A percentile compares a stretch with the other conserved stretches of the same genome.
Conservation (phyloP, 2,888 invertebrate species). For the Nesidiocoris tenuis region DNA sequence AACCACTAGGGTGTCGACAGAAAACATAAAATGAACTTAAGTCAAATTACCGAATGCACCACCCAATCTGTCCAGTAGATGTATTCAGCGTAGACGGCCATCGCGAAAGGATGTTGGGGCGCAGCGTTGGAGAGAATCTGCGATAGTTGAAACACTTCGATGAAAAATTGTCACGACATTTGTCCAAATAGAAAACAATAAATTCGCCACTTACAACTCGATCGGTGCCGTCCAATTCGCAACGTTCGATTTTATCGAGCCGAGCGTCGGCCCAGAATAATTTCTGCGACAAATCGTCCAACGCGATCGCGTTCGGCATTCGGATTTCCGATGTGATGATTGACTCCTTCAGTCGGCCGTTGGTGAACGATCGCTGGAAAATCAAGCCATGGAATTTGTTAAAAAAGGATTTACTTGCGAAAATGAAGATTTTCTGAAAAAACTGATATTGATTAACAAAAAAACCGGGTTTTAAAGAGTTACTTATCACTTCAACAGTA, state of each 20-base stretch:
- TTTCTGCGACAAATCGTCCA: slow-evolving; percentile 73
- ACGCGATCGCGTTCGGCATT: slow-evolving; percentile 81
- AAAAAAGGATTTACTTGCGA: too few relatives aligned
- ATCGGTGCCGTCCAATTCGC: slow-evolving; percentile 75
- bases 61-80: slow-evolving; percentile 93
- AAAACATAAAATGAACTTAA: slow-evolving; percentile 55
- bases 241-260: slow-evolving; percentile 79
- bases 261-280: slow-evolving; percentile 85
- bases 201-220: slow-evolving; percentile 57
- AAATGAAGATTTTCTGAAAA: too few relatives aligned
- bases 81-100: slow-evolving; percentile 77
- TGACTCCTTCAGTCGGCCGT: slow-evolving; percentile 56
- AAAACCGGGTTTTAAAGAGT: too few relatives aligned
- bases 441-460: too few relatives aligned
- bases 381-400: not conserved
- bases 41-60: slow-evolving; percentile 66
- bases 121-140: slow-evolving; percentile 67
- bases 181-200: slow-evolving; percentile 1
- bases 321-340: slow-evolving; percentile 76
- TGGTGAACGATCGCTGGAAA: not conserved
- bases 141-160: too few relatives aligned
- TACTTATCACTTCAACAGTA: too few relatives aligned
- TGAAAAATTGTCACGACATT: not conserved
- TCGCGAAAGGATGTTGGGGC: slow-evolving; percentile 83
- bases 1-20: too few relatives aligned